Evolutionary conservation across 2,888 invertebrate genomes (phyloP).

Genomic region (Periphyllus acericola): DNA sequence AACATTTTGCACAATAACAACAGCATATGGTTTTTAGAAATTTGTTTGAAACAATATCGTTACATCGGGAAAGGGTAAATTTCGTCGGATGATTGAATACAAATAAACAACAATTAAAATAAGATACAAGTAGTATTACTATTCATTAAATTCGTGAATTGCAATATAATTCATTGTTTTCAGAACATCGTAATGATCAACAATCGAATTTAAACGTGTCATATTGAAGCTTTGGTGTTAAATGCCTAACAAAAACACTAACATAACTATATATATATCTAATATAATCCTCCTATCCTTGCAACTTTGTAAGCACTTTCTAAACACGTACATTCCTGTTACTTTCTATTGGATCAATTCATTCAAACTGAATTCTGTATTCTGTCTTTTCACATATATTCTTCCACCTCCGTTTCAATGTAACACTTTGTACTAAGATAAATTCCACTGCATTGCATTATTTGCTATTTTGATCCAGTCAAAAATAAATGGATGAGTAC

Average conservation of each 20-base stretch:
- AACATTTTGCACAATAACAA: neutral
- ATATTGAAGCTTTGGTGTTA: neutral
- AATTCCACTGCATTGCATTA: neutral
- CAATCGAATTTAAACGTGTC: neutral
- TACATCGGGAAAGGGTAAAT: too few relatives aligned
- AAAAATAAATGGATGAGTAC: too few relatives aligned
- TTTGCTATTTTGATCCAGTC: neutral
- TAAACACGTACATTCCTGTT: neutral
- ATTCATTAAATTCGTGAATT: neutral
- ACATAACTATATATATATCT: neutral
- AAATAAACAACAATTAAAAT: neutral
- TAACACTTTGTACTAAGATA: neutral
- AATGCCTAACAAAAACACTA: neutral
- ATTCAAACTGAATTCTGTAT: neutral
- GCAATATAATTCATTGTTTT: neutral
- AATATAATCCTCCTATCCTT: neutral
- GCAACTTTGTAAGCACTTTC: neutral
- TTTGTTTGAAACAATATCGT: neutral
- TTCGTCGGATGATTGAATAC: neutral
- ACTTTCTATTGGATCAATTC: neutral
- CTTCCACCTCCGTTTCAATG: neutral
- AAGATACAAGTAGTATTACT: neutral
- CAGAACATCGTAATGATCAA: neutral
- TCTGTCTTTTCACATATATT: neutral
- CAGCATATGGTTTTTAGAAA: neutral